Base-by-base conservation (phyloP, 64 coral and sea anemone genomes). In the Dendronephthya gigantea region DNA sequence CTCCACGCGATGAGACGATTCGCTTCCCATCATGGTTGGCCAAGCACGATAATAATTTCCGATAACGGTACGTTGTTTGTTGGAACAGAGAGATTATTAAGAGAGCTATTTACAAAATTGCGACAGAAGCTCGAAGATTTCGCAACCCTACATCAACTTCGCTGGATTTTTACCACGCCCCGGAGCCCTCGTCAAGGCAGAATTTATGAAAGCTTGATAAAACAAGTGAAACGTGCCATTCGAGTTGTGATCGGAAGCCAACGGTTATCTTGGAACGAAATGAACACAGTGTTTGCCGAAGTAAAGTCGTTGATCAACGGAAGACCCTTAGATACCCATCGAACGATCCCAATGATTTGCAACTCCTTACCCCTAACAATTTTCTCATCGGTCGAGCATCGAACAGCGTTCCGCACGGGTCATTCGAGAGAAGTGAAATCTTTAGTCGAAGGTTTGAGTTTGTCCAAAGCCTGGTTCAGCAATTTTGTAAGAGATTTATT, bases 121-220 rank as follows among this genome's bases (percentile, higher is more conserved):
- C 50, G 50, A 58, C 58, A 88, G 27, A 9, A 38, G 27, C 40
- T 81, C 25, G 72, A 88, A 88, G 86, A 88, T 7, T 88, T 88
- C 33, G 35, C 86, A 35, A 40, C 48, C 25, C 86, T 88, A 7
- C 68, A 81, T 45, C 39, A 48, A 16, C 34, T 88, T 19, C 23
- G 50, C 39, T 88, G 86, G 86, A 82, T 82, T 27, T 88, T 88
- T 41, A 88, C 49, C 22, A 50, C 41, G 25, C 68, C 86, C 7
- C 74, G 22, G 17, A 88, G 86, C 69, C 86, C 86, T 23, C 86
- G 82, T 49, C 86, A 88, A 82, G 86, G 86, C 23, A 70, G 86
- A 88, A 88, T 88, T 29, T 88, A 88, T 15, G n/a, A 88, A 15
- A 81, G 68, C 33, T 48, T 88, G 11, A 82, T 88, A 15, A 88